phyloP scores from a whole-genome alignment of 2,113 vertebrate species.

The Xiphias gladius region DNA sequence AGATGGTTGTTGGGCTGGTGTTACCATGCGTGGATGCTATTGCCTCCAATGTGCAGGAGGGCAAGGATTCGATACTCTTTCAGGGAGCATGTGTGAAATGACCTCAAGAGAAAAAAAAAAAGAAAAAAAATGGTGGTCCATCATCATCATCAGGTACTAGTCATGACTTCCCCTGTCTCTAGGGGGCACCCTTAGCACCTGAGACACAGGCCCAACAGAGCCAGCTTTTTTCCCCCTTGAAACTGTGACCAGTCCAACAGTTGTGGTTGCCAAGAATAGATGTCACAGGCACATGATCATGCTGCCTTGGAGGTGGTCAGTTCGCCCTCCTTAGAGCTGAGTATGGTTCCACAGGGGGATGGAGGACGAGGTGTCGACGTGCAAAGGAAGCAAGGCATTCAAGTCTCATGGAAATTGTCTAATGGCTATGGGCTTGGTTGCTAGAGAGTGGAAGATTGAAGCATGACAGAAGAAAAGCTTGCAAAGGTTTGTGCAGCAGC shows the following conservation, averaged over 20 bases:
- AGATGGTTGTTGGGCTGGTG: slow-evolving; percentile 82
- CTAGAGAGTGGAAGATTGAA: not conserved
- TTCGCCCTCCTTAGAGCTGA: slow-evolving; percentile 50
- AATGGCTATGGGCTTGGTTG: slow-evolving; percentile 12
- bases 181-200: slow-evolving; percentile 79
- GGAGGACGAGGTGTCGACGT: slow-evolving; percentile 37
- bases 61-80: slow-evolving; percentile 63
- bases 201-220: slow-evolving; percentile 59
- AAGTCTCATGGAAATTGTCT: slow-evolving; percentile 51
- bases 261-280: slow-evolving; percentile 74
- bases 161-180: slow-evolving; percentile 74
- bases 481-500: not conserved
- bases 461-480: not conserved
- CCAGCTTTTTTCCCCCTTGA: slow-evolving; percentile 22
- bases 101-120: slow-evolving; percentile 32
- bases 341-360: slow-evolving; percentile 20
- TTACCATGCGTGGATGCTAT: slow-evolving; percentile 82
- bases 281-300: slow-evolving; percentile 72
- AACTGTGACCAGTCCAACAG: slow-evolving; percentile 67
- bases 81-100: slow-evolving; percentile 55
- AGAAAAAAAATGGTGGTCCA: slow-evolving; percentile 33
- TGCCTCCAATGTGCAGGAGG: slow-evolving; percentile 75
- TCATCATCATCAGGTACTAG: slow-evolving; percentile 36
- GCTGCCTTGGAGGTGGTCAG: slow-evolving; percentile 71
- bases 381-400: slow-evolving; percentile 28